These are phyloP conservation scores for Matsumurasca onukii DNA, from an alignment of 1,140 invertebrate species.

Conservation along the genomic window DNA sequence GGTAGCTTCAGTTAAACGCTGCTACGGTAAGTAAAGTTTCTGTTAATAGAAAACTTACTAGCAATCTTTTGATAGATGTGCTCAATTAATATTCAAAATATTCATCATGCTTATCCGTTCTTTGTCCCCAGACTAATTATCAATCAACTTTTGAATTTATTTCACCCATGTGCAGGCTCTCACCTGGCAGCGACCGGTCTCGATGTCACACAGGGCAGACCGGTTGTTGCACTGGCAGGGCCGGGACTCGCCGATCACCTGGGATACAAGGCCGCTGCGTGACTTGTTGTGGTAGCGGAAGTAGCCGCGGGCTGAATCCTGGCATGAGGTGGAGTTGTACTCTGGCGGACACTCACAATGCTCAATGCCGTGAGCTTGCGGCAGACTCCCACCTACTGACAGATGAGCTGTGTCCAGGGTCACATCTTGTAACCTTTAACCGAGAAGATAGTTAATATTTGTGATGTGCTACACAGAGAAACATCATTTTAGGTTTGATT, in stretches of 20 bases:
- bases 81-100: too few relatives aligned
- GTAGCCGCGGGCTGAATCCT: conserved; percentile 84
- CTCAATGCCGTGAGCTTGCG: conserved; percentile 79
- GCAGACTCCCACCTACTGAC: conserved; percentile 58
- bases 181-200: conserved; percentile 85
- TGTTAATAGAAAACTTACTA: too few relatives aligned
- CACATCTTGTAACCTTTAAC: conserved; percentile 74
- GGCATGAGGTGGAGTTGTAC: conserved; percentile 81
- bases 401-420: conserved; percentile 80
- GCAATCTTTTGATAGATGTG: too few relatives aligned
- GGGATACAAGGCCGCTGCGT: conserved; percentile 63
- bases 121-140: too few relatives aligned
- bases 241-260: conserved; percentile 75
- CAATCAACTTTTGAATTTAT: too few relatives aligned
- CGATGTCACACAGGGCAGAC: conserved; percentile 74
- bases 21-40: too few relatives aligned
- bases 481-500: too few relatives aligned
- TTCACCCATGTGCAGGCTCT: too few relatives aligned
- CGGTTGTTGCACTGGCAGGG: conserved; percentile 83
- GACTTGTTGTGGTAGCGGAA: conserved; percentile 64
- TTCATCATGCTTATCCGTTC: too few relatives aligned
- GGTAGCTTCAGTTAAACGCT: too few relatives aligned
- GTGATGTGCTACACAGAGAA: too few relatives aligned
- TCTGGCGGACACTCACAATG: conserved; percentile 79
- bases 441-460: too few relatives aligned